A percentile compares a stretch with the other conserved stretches of the same genome.
Conservation (phyloP, 2,797 vertebrate species). For the Petrocephalus sullivani region DNA sequence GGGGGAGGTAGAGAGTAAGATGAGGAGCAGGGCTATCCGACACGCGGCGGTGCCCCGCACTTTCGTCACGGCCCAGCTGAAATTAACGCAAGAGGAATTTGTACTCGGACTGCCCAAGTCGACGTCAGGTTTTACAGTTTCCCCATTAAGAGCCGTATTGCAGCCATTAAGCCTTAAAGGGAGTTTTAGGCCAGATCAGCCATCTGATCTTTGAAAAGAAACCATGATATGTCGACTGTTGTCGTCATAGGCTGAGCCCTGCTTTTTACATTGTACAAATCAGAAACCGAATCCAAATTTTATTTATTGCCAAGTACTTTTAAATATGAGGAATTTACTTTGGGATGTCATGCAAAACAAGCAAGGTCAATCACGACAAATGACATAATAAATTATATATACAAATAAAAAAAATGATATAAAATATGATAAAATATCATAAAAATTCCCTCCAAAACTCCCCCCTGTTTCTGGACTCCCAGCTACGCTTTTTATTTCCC, state of each 20-base stretch:
- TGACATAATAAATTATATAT: background rate
- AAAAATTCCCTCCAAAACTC: background rate
- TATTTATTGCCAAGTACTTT: background rate
- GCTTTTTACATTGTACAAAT: background rate
- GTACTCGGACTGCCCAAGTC: constrained; percentile 33
- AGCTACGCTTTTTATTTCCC: background rate
- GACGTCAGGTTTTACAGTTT: constrained; percentile 27
- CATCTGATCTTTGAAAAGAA: background rate
- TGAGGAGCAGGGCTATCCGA: constrained; percentile 61
- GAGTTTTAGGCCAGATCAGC: constrained; percentile 12
- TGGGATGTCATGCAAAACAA: background rate
- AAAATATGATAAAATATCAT: background rate
- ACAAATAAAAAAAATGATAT: background rate
- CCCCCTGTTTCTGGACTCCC: background rate
- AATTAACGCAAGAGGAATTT: constrained; percentile 63
- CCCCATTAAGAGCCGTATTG: constrained; percentile 16
- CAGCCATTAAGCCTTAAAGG: constrained; percentile 15
- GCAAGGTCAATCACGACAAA: background rate
- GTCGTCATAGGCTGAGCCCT: background rate
- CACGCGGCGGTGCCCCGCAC: constrained; percentile 53
- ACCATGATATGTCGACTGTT: background rate
- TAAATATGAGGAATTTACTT: background rate
- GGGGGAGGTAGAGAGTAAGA: constrained; percentile 35
- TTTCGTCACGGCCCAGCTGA: constrained; percentile 66
- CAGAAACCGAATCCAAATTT: background rate